Evolutionary conservation across 2,888 invertebrate genomes (phyloP), one percentile per base, ranked within the genome.

Genomic region (Xestoiulus laeticollis): DNA sequence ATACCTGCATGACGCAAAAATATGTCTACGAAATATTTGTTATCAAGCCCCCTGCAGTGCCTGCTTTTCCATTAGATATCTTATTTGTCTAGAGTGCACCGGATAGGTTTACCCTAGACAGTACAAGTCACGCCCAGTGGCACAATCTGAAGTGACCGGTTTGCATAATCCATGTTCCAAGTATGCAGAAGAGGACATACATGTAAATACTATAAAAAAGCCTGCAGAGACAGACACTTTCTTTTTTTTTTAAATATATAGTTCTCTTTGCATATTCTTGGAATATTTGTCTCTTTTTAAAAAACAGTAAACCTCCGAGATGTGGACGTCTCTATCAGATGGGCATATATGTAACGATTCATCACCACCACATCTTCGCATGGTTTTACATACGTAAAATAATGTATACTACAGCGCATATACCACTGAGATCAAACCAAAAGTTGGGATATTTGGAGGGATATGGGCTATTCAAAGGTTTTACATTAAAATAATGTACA

Each of bases 1-100:
- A 68, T 68, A 68, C 68, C 68, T 68, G 68, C 68, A 68, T 68
- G 68, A 68, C 68, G 68, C 68, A 68, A 68, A 68, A 68, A 68
- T 59, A 59, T 68, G 68, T 68, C 68, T 68, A 26, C 68, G 68
- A 68, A 68, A 68, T 68, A 68, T 26, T 68, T 68, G 26, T 68
- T 68, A 68, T 68, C 68, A 68, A 68, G 12, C 22, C 26, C 68
- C 68, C 68, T 26, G 68, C 68, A 26, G 68, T 10, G 68, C 68
- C 26, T 68, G 68, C 68, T 6, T 68, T 68, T 68, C 68, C 68
- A 68, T 68, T 68, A 68, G 68, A 68, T 68, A 68, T 68, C 68
- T 68, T 68, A 68, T 68, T 68, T 68, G 68, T 68, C 68, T 68
- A 68, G 26, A 68, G 26, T 10, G 68, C 10, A 68, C 68, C 26